Evolutionary conservation across 2,797 vertebrate species (phyloP).

Genomic region (Cercopithecus neglectus): DNA sequence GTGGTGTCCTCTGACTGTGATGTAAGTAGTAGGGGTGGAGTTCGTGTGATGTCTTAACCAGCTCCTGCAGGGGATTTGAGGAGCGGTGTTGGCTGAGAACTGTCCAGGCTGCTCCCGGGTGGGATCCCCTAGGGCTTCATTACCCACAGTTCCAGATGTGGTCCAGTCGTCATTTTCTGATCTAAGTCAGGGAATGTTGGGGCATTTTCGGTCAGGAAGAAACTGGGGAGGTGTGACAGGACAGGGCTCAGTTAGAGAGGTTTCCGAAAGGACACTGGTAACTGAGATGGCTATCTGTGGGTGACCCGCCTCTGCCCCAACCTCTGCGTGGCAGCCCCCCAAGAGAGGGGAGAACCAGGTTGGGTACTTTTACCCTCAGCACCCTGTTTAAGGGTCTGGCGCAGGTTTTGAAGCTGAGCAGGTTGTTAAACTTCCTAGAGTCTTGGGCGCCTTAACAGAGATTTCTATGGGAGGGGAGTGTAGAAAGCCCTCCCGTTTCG

Average conservation of each 20-base stretch:
- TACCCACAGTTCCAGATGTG: not conserved
- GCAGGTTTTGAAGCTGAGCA: not conserved
- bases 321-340: too few relatives aligned
- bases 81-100: not conserved
- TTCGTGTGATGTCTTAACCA: not conserved
- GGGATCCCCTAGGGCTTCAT: not conserved
- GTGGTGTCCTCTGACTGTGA: not conserved
- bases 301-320: not conserved
- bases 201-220: not conserved
- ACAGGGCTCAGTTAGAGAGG: not conserved
- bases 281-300: too few relatives aligned
- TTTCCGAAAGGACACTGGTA: rapidly evolving
- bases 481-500: rapidly evolving
- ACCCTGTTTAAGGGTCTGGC: not conserved
- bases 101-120: not conserved
- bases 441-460: not conserved
- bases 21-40: not conserved
- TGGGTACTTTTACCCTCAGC: too few relatives aligned
- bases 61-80: not conserved
- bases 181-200: not conserved
- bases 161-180: not conserved
- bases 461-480: too few relatives aligned
- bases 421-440: not conserved
- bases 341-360: rapidly evolving
- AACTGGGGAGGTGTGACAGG: not conserved